These are phyloP conservation scores for Elgaria multicarinata DNA, from an alignment of 2,113 vertebrate genomes.

Conservation along the genomic window DNA sequence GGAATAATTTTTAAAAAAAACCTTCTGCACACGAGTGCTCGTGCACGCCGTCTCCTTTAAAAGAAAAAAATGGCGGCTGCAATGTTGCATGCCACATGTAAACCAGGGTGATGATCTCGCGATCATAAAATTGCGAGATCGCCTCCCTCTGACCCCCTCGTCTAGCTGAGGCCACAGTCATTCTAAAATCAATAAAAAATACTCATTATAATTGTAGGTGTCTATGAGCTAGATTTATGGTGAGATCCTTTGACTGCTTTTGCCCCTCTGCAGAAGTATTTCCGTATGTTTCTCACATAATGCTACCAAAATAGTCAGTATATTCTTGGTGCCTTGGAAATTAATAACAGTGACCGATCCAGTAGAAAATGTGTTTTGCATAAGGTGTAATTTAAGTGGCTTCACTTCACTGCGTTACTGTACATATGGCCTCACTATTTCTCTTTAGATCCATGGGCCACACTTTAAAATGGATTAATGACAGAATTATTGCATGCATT, in stretches of 20 bases:
- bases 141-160: too few relatives aligned
- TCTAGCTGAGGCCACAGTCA: too few relatives aligned
- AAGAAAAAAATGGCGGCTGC: too few relatives aligned
- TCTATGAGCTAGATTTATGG: neutral
- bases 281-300: conserved; percentile 3
- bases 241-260: neutral
- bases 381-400: neutral
- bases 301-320: neutral
- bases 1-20: too few relatives aligned
- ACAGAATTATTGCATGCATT: conserved; percentile 12
- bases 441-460: conserved; percentile 3
- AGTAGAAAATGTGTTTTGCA: neutral
- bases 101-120: too few relatives aligned
- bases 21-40: too few relatives aligned
- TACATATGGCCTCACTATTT: neutral
- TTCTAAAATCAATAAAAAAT: neutral
- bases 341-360: neutral
- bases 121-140: too few relatives aligned
- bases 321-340: conserved; percentile 5
- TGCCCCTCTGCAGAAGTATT: neutral
- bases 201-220: neutral
- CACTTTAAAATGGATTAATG: conserved; percentile 41
- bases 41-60: too few relatives aligned
- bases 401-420: neutral
- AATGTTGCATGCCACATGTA: too few relatives aligned